Percentiles rank a stretch among this genome's conserved stretches.
These are phyloP conservation scores for Lepus townsendii DNA, from an alignment of 2,797 vertebrate species.

Conservation along the genomic window DNA sequence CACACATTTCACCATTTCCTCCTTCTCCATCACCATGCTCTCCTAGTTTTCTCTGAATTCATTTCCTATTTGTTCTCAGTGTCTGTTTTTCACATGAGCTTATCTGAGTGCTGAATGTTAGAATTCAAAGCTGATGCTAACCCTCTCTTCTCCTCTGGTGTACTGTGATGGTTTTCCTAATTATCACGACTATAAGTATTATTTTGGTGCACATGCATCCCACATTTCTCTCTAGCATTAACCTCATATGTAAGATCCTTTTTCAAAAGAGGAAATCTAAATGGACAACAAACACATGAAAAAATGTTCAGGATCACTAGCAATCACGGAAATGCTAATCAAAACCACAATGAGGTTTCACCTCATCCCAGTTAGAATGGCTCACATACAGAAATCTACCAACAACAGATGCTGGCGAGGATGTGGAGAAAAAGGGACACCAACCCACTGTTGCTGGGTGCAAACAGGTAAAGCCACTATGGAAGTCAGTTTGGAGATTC, in stretches of 20 bases:
- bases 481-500: too few relatives aligned
- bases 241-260: not conserved
- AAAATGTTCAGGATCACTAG: too few relatives aligned
- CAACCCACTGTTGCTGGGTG: too few relatives aligned
- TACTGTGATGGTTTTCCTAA: not conserved
- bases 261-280: not conserved
- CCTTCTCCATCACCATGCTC: not conserved
- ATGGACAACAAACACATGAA: too few relatives aligned
- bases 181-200: not conserved
- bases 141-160: not conserved
- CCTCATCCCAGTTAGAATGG: too few relatives aligned
- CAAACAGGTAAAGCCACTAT: too few relatives aligned
- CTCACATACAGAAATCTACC: too few relatives aligned
- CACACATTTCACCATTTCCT: constrained; percentile 58
- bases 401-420: too few relatives aligned
- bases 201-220: not conserved
- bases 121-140: not conserved
- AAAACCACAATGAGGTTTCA: too few relatives aligned
- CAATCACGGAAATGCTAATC: too few relatives aligned
- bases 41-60: not conserved
- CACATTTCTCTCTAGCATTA: not conserved
- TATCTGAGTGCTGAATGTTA: not conserved
- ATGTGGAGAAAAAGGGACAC: too few relatives aligned
- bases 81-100: not conserved
- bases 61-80: not conserved